phyloP scores from a whole-genome alignment of 2,113 vertebrate genomes.

The Hippolais icterina region DNA sequence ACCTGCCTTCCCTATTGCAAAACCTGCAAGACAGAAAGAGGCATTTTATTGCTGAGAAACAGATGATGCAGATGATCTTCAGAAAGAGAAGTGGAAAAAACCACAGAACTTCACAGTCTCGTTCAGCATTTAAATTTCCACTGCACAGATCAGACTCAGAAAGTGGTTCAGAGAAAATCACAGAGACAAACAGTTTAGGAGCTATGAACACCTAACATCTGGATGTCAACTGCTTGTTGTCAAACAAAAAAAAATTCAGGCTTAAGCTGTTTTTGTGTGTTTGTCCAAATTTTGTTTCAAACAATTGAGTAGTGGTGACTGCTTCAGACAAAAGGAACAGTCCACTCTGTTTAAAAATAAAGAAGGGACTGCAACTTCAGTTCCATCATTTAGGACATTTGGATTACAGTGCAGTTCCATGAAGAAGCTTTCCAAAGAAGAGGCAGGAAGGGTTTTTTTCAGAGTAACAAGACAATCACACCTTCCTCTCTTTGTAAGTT shows the following conservation, averaged over 20 bases:
- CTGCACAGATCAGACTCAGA: neutral
- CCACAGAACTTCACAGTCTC: neutral
- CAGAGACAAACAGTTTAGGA: neutral
- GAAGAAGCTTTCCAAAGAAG: neutral
- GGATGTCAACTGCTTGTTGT: neutral
- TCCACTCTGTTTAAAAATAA: neutral
- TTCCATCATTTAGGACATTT: neutral
- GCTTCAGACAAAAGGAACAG: neutral
- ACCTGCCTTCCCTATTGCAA: conserved; percentile 89
- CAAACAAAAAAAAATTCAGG: neutral
- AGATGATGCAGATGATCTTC: neutral
- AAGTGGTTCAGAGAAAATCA: neutral
- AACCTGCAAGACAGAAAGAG: conserved; percentile 77
- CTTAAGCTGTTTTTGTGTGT: neutral
- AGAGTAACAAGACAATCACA: neutral
- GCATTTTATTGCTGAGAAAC: neutral
- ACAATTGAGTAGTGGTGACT: neutral
- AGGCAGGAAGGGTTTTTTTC: neutral
- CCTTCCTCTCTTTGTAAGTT: neutral
- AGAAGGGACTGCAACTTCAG: neutral
- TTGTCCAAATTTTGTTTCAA: neutral
- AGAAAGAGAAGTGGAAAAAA: neutral
- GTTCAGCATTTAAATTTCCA: neutral
- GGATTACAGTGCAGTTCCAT: neutral
- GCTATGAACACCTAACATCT: neutral